Evolutionary conservation across 1,140 invertebrate species (phyloP).

Genomic region (Philotrypesis tridentata): DNA sequence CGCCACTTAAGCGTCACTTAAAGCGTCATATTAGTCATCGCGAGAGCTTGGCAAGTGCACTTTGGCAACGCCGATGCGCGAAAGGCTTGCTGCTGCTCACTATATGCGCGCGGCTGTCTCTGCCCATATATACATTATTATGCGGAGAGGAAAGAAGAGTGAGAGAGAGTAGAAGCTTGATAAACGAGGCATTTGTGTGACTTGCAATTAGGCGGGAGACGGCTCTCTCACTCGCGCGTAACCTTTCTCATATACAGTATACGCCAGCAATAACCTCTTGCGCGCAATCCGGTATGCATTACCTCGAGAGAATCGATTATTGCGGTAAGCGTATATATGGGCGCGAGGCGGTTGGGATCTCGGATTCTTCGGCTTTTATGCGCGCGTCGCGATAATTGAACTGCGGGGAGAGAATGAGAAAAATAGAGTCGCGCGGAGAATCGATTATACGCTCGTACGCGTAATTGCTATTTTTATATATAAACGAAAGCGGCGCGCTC

Average conservation of each 20-base stretch:
- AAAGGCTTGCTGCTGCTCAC: neutral
- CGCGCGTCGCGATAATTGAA: too few relatives aligned
- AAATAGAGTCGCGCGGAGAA: too few relatives aligned
- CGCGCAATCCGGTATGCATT: neutral
- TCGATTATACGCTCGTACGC: too few relatives aligned
- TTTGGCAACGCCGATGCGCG: constrained; percentile 26
- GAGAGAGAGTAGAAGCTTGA: constrained; percentile 14
- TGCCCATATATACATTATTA: neutral
- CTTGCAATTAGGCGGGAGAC: constrained; percentile 42
- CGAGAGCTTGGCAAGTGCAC: constrained; percentile 41
- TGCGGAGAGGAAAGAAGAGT: neutral
- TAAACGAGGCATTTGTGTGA: constrained; percentile 47
- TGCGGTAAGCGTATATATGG: neutral
- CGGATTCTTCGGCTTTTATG: neutral
- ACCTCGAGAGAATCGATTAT: neutral
- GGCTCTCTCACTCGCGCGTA: neutral
- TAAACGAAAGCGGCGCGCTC: neutral
- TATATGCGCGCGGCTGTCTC: too few relatives aligned
- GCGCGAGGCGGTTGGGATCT: too few relatives aligned
- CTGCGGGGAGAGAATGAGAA: too few relatives aligned
- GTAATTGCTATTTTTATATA: too few relatives aligned
- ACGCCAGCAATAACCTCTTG: constrained; percentile 24
- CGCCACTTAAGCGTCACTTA: constrained; percentile 49
- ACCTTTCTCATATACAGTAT: too few relatives aligned
- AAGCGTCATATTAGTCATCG: constrained; percentile 50